Percentiles rank a stretch among this genome's conserved stretches.
These are phyloP conservation scores for Zygothrica quintamaculata DNA, from an alignment of 2,888 invertebrate genomes.

Conservation along the genomic window DNA sequence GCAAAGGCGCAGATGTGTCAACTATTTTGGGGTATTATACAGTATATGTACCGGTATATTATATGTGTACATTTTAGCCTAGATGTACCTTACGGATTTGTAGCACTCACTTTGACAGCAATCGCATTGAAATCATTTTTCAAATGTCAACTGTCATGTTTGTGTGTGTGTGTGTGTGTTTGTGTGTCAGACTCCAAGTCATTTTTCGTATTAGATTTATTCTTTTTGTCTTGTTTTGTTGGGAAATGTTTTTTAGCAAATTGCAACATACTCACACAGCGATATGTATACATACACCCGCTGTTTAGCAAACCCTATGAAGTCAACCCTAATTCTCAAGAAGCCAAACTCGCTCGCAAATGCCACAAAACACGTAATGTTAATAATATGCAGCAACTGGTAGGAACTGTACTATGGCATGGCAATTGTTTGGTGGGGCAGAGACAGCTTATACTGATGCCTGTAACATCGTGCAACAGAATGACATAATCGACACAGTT, in stretches of 20 bases:
- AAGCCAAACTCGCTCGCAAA: conserved; percentile 35
- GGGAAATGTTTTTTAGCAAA: conserved; percentile 37
- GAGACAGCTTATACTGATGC: neutral
- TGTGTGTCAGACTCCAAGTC: neutral
- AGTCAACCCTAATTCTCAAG: conserved; percentile 27
- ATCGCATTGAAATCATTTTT: conserved; percentile 53
- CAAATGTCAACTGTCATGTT: conserved; percentile 43
- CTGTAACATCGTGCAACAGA: conserved; percentile 35
- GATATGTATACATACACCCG: too few species aligned
- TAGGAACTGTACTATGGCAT: conserved; percentile 9
- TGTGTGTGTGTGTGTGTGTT: conserved; percentile 5
- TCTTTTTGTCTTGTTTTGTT: neutral
- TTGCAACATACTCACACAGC: too few species aligned
- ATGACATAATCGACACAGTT: conserved; percentile 77
- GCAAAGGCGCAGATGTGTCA: conserved; percentile 16
- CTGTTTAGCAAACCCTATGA: neutral
- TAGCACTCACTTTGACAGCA: conserved; percentile 36
- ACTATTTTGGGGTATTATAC: conserved; percentile 31
- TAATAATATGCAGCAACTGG: conserved; percentile 49
- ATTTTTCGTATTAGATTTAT: too few species aligned
- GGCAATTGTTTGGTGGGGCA: too few species aligned
- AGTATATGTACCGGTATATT: too few species aligned
- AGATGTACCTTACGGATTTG: conserved; percentile 29
- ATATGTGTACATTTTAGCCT: too few species aligned
- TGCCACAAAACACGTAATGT: conserved; percentile 65